phyloP scores from a whole-genome alignment of 2,888 invertebrate species.

The Mesorhabditis sp. region DNA sequence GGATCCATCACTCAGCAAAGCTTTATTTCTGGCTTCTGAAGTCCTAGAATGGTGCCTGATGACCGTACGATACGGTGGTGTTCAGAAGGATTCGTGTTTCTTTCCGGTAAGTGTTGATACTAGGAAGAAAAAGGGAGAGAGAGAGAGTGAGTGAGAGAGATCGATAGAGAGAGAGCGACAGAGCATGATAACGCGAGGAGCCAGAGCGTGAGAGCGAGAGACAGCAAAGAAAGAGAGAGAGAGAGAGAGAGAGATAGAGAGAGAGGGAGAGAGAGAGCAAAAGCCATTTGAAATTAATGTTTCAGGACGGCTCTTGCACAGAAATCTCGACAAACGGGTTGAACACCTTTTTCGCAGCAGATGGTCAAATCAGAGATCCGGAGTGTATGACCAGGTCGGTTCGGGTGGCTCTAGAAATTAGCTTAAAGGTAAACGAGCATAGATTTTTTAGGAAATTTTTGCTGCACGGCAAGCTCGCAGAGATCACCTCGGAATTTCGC shows the following conservation, averaged over 20 bases:
- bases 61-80: neutral
- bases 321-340: slow-evolving; percentile 1
- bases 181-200: no score
- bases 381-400: slow-evolving; percentile 1
- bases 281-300: neutral
- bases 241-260: no score
- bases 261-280: no score
- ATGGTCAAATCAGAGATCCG: neutral
- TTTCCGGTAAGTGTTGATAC: neutral
- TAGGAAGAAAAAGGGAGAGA: no score
- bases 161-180: no score
- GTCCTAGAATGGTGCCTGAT: neutral
- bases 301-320: neutral
- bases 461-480: no score
- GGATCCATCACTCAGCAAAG: neutral
- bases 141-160: no score
- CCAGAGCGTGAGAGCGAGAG: no score
- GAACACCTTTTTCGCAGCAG: neutral
- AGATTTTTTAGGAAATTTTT: no score
- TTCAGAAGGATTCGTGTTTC: slow-evolving; percentile 4
- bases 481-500: neutral
- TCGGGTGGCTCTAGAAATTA: neutral
- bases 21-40: neutral
- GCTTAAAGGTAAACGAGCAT: no score
- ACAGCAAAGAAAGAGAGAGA: no score